Percentiles rank a stretch among this genome's conserved stretches.
Evolutionary conservation across 1,140 invertebrate species (phyloP).

Genomic region (Theocolax elegans): DNA sequence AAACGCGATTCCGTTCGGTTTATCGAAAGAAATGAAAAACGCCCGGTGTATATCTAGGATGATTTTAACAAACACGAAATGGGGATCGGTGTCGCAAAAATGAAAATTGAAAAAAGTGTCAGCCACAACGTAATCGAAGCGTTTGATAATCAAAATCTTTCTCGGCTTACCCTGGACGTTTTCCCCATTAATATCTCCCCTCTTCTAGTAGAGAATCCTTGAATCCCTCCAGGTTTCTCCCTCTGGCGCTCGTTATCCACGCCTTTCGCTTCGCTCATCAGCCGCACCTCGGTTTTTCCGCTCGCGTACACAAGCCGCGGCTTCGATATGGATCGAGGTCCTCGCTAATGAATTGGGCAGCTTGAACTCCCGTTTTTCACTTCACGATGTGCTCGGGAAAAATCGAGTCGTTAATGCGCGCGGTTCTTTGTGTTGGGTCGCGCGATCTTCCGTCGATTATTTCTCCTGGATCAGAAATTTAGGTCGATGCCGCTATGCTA

Average conservation of each 20-base stretch:
- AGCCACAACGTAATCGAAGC: too few species aligned
- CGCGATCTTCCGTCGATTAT: background rate
- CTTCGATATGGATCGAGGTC: background rate
- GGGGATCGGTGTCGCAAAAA: background rate
- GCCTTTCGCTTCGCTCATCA: background rate
- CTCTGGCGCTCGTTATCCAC: slow-evolving; percentile 4
- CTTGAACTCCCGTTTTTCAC: background rate
- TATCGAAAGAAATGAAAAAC: too few species aligned
- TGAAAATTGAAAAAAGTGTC: background rate
- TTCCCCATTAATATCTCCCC: slow-evolving; percentile 15
- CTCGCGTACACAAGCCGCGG: background rate
- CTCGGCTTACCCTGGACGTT: background rate
- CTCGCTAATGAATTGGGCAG: slow-evolving; percentile 31
- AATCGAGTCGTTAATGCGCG: background rate
- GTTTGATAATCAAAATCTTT: slow-evolving; percentile 18
- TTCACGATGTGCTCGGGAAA: background rate
- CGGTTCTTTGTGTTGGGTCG: background rate
- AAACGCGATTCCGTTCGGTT: too few species aligned
- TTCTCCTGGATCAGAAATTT: background rate
- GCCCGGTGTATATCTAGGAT: too few species aligned
- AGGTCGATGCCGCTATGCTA: too few species aligned
- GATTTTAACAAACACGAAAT: too few species aligned
- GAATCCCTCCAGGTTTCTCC: background rate
- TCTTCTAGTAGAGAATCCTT: background rate
- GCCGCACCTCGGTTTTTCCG: background rate